phyloP scores from a whole-genome alignment of 2,888 invertebrate genomes.

The Apamea anceps region DNA sequence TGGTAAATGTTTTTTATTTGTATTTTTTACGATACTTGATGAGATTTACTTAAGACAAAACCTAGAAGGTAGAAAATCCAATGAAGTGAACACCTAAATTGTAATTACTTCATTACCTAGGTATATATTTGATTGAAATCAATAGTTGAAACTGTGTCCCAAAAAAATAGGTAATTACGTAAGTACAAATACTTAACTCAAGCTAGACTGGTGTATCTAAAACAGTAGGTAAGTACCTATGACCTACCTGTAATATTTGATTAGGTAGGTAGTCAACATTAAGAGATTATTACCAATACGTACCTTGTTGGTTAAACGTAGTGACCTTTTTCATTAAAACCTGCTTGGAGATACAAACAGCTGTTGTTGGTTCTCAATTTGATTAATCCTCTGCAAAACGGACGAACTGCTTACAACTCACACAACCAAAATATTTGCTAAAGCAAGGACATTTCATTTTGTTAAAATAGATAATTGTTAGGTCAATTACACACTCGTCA shows the following conservation, averaged over 20 bases:
- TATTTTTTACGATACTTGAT: neutral
- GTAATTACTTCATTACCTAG: no score
- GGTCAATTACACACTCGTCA: neutral
- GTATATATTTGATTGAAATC: neutral
- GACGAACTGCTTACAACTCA: neutral
- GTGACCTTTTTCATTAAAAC: slow-evolving; percentile 12
- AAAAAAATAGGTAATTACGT: no score
- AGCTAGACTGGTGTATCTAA: neutral
- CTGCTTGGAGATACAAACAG: slow-evolving; percentile 12
- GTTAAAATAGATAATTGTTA: neutral
- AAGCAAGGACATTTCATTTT: neutral
- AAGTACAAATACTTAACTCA: neutral
- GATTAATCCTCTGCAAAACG: neutral
- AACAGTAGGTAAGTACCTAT: neutral
- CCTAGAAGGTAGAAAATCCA: neutral
- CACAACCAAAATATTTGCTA: neutral
- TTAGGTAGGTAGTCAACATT: neutral
- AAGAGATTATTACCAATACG: neutral
- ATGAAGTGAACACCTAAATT: neutral
- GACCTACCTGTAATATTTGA: neutral
- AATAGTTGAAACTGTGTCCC: neutral
- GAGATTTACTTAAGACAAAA: neutral
- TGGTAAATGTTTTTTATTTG: neutral
- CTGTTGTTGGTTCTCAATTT: neutral
- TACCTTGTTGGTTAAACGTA: neutral